phyloP scores from a whole-genome alignment of 2,113 vertebrate genomes.

The Leptocoma aspasia region DNA sequence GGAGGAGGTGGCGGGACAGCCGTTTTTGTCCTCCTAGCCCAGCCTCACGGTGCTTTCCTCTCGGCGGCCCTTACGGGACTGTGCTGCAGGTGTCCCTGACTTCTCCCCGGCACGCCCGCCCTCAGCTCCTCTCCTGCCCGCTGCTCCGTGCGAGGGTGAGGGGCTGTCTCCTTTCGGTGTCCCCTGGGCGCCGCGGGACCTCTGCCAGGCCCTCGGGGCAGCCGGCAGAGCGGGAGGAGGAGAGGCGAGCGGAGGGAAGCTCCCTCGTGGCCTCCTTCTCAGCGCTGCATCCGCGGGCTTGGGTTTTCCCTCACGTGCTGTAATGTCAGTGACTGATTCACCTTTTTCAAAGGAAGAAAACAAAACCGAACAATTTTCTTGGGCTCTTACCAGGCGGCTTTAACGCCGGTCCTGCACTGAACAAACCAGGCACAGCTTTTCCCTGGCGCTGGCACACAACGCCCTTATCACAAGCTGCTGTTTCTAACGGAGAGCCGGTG shows the following conservation, averaged over 20 bases:
- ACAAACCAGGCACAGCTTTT: neutral
- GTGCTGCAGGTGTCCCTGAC: no score
- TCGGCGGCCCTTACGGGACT: fast-evolving
- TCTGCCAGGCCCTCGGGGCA: no score
- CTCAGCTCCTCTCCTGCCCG: neutral
- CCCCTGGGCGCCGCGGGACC: neutral
- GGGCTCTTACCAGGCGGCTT: neutral
- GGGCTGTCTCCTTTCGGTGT: neutral
- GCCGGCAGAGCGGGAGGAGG: neutral
- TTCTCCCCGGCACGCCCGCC: no score
- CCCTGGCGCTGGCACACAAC: fast-evolving
- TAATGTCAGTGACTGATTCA: neutral
- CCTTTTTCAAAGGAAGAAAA: neutral
- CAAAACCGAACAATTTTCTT: neutral
- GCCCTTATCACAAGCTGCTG: neutral
- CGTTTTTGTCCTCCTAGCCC: neutral
- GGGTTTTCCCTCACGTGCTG: neutral
- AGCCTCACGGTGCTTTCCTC: neutral
- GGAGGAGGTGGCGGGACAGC: no score
- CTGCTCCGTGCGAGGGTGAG: neutral
- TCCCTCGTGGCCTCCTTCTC: neutral
- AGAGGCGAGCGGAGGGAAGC: fast-evolving
- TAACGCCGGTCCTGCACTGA: neutral
- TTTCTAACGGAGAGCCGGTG: neutral
- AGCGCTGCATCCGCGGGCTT: neutral